Conservation (phyloP, 30 jellyfish, hydroid and myxozoan species). For the Pseudorhiza aurosa region DNA sequence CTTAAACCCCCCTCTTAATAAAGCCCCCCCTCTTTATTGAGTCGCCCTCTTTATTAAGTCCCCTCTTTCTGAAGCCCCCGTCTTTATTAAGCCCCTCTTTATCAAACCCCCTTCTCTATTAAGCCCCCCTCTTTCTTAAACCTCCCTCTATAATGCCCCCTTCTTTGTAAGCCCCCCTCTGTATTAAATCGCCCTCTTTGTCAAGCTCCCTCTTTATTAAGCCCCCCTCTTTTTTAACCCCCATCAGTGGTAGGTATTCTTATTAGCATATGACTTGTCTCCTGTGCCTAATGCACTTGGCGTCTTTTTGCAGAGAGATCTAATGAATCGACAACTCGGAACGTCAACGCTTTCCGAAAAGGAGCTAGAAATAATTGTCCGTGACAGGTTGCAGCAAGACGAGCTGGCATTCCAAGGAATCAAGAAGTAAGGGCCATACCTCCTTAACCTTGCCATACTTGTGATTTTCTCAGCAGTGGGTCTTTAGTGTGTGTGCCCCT, state of each 20-base stretch:
- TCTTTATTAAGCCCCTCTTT: no score
- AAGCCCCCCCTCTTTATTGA: no score
- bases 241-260: neutral
- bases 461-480: no score
- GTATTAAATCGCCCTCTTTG: neutral
- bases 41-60: no score
- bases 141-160: no score
- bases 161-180: neutral
- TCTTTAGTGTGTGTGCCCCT: no score
- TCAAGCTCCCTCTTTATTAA: no score
- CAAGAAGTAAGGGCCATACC: slow-evolving; percentile 70
- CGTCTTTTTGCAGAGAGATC: slow-evolving; percentile 54
- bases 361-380: slow-evolving; percentile 81
- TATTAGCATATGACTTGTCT: neutral
- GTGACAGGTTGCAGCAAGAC: slow-evolving; percentile 73
- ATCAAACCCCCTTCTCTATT: no score
- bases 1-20: no score
- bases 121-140: no score
- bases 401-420: slow-evolving; percentile 84
- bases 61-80: no score
- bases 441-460: neutral
- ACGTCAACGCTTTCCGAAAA: slow-evolving; percentile 74
- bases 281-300: neutral
- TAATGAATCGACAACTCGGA: slow-evolving; percentile 87
- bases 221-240: no score